Conservation (phyloP, 2,888 invertebrate genomes). For the Orthosia incerta region DNA sequence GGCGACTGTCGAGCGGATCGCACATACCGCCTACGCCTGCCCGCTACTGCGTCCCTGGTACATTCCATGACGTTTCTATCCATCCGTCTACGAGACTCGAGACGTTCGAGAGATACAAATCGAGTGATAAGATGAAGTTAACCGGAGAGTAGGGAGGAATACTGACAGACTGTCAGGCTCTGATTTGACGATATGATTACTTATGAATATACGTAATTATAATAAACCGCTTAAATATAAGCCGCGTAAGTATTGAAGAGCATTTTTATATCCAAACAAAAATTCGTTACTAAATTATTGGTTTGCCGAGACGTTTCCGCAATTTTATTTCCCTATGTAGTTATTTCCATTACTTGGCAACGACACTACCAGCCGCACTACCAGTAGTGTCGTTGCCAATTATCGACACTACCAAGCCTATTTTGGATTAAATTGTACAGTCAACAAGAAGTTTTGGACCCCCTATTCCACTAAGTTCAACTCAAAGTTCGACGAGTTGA, state of each 20-base stretch:
- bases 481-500: too few species aligned
- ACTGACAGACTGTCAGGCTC: not conserved
- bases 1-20: constrained; percentile 66
- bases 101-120: constrained; percentile 15
- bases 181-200: constrained; percentile 9
- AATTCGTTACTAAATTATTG: not conserved
- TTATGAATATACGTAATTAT: too few species aligned
- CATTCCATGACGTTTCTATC: constrained; percentile 78
- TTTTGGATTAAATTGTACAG: too few species aligned
- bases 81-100: constrained; percentile 55
- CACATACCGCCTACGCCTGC: constrained; percentile 73
- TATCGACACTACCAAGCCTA: too few species aligned
- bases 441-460: too few species aligned
- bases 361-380: too few species aligned
- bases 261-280: not conserved
- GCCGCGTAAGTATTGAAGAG: too few species aligned
- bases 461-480: too few species aligned
- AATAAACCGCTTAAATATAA: too few species aligned
- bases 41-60: constrained; percentile 79
- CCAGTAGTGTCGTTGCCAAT: too few species aligned
- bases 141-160: not conserved
- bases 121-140: constrained; percentile 11
- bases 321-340: not conserved
- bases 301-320: not conserved
- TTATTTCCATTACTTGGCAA: not conserved